Conservation (phyloP, 2,888 invertebrate genomes). For the Graphium colonna region DNA sequence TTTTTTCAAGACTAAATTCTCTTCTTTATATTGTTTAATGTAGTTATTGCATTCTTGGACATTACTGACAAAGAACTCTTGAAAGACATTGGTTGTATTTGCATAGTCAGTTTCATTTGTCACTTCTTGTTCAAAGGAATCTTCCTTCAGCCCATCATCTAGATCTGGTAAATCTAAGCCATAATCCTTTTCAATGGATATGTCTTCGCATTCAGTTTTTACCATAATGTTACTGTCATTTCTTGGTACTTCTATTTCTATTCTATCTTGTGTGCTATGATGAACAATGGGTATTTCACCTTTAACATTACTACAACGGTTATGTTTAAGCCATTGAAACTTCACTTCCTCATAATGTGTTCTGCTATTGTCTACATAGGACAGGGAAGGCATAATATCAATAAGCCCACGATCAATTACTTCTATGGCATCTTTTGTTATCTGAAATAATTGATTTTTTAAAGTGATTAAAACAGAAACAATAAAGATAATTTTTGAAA, state of each 20-base stretch:
- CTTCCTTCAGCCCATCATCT: not conserved
- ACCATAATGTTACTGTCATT: slow-evolving; percentile 24
- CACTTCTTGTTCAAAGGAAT: not conserved
- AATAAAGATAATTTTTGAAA: too few species aligned
- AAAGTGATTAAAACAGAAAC: too few species aligned
- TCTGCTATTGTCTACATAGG: slow-evolving; percentile 43
- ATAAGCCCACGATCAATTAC: slow-evolving; percentile 42
- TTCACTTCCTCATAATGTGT: slow-evolving; percentile 47
- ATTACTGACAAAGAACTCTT: slow-evolving; percentile 35
- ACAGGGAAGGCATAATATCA: slow-evolving; percentile 44
- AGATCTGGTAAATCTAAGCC: slow-evolving; percentile 2
- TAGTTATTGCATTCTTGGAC: slow-evolving; percentile 22
- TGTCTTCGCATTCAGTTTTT: slow-evolving; percentile 18
- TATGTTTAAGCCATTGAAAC: slow-evolving; percentile 53
- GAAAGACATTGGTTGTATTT: slow-evolving; percentile 32
- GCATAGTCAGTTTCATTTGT: slow-evolving; percentile 21
- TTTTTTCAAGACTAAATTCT: slow-evolving; percentile 22
- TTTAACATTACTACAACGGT: slow-evolving; percentile 34
- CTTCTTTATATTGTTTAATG: slow-evolving; percentile 21
- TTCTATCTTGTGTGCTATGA: slow-evolving; percentile 45
- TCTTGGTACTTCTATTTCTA: slow-evolving; percentile 37
- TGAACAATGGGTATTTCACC: slow-evolving; percentile 45
- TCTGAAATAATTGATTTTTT: too few species aligned
- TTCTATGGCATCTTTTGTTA: slow-evolving; percentile 45
- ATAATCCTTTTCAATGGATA: slow-evolving; percentile 10